Conservation (phyloP, 2,797 vertebrate genomes). For the Chromis chromis region DNA sequence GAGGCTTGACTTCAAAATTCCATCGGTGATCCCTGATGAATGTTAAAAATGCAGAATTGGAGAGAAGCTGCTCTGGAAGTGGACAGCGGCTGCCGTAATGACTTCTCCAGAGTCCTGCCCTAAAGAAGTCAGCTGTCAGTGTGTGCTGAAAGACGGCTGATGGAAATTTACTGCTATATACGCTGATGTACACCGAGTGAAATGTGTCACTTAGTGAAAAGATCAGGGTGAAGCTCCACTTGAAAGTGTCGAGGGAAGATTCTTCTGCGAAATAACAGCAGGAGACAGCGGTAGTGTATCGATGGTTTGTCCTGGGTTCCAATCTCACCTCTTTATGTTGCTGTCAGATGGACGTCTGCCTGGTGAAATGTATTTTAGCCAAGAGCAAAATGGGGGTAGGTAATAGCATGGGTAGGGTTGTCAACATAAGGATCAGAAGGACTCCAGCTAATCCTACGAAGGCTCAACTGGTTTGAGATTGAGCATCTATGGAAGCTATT, state of each 20-base stretch:
- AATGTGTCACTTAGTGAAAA: constrained; percentile 7
- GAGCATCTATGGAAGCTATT: too few species aligned
- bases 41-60: constrained; percentile 30
- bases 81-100: constrained; percentile 34
- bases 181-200: constrained; percentile 2
- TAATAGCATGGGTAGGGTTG: too few species aligned
- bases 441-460: too few species aligned
- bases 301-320: too few species aligned
- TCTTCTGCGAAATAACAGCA: neutral
- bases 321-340: too few species aligned
- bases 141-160: constrained; percentile 17
- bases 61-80: constrained; percentile 20
- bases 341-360: too few species aligned
- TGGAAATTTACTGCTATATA: constrained; percentile 28
- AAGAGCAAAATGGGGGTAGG: too few species aligned
- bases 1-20: constrained; percentile 25
- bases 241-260: constrained; percentile 3
- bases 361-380: too few species aligned
- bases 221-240: neutral
- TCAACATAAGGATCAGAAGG: too few species aligned
- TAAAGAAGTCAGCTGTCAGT: constrained; percentile 22
- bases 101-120: constrained; percentile 41
- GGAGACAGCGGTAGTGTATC: neutral
- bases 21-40: constrained; percentile 40
- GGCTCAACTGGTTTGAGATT: too few species aligned